These are phyloP conservation scores for Tachina grossa DNA, from an alignment of 2,888 invertebrate genomes.

Conservation along the genomic window DNA sequence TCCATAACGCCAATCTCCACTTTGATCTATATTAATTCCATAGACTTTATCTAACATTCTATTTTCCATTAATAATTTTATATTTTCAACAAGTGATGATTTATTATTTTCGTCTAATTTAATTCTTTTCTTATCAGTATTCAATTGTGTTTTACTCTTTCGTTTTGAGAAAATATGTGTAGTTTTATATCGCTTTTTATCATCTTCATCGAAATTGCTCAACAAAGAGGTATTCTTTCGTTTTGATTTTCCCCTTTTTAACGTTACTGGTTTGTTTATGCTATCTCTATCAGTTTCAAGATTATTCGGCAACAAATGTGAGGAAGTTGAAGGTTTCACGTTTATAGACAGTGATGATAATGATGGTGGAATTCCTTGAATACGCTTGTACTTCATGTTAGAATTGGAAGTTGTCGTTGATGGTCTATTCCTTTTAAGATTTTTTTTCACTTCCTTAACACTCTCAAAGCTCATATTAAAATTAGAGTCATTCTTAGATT, in stretches of 20 bases:
- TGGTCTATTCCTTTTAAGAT: background rate
- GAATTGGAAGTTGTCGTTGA: background rate
- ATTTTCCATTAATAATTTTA: too few species aligned
- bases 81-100: too few species aligned
- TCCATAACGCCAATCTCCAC: constrained; percentile 31
- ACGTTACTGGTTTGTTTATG: background rate
- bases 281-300: background rate
- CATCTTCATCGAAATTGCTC: too few species aligned
- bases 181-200: background rate
- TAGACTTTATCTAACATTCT: constrained; percentile 27
- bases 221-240: constrained; percentile 4
- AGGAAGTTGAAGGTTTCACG: background rate
- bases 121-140: constrained; percentile 11
- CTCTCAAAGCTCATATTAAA: background rate
- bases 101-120: background rate
- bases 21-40: constrained; percentile 11
- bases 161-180: constrained; percentile 25
- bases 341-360: background rate
- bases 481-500: background rate
- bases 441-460: background rate
- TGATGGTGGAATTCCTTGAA: background rate
- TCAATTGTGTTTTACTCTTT: background rate
- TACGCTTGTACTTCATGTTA: background rate
- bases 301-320: background rate
- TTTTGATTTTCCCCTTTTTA: constrained; percentile 1